Base-by-base conservation (phyloP, 2,113 vertebrate species). In the Scomber colias region DNA sequence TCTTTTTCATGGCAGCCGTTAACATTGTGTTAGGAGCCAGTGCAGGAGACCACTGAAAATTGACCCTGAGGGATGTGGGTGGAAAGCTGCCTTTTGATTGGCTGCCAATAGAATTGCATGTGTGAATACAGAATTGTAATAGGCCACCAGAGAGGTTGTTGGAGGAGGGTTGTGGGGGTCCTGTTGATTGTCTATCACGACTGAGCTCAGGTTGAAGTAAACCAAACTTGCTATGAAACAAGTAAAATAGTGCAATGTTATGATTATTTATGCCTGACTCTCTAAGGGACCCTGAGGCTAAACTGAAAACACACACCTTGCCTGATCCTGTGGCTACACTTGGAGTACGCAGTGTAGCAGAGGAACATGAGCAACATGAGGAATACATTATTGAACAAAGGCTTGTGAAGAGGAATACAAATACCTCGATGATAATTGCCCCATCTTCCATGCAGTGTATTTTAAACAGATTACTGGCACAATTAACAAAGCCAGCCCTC, bases 301-400 rank as follows among this genome's bases (percentile, higher is more conserved):
- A 79, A 77, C 46, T 67, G 71, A 81, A 85, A 86, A 83, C 57
- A 57, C 75, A 80, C 76, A 81, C 83, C 84, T 90, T 71, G 40
- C 54, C 53, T 16, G 56, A 40, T 68, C 64, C n/a, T 81, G 60
- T 69, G 72, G 77, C 78, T 78, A 78, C 74, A 68, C 46, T 81
- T 71, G 49, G 71, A 77, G 68, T 50, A 15, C 30, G 15, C 16
- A n/a, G 55, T 70, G 55, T 57, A 56, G 59, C 30, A 74, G n/a
- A 59, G 53, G 21, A 21, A 21, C 21, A 21, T 21, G 21, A 21
- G 21, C 72, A 87, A 79, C 84, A 84, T 86, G 72, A 84, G 81
- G 85, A 89, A 89, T 69, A 68, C 24, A 90, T 91, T 90, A 91
- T 65, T 59, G 21, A 92, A 87, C 89, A 92, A 87, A 90, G 67